These are phyloP conservation scores for Chlorops oryzae DNA, from an alignment of 1,140 invertebrate species.

Conservation along the genomic window DNA sequence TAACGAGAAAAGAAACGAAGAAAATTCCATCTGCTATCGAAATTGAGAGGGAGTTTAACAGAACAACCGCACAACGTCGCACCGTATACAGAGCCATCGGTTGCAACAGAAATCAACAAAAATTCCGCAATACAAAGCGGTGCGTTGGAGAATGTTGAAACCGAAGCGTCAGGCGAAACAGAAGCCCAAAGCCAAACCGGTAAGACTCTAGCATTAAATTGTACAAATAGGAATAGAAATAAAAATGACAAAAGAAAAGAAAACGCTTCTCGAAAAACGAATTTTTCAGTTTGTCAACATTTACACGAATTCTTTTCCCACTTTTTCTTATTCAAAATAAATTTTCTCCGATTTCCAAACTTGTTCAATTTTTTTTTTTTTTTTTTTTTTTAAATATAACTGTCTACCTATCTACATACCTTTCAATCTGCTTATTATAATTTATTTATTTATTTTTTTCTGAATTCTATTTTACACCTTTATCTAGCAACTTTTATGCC, in stretches of 20 bases:
- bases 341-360: neutral
- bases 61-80: too few relatives aligned
- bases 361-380: neutral
- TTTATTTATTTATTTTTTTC: too few relatives aligned
- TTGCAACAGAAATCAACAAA: slow-evolving; percentile 13
- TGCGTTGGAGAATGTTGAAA: slow-evolving; percentile 43
- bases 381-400: neutral
- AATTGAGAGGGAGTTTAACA: too few relatives aligned
- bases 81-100: too few relatives aligned
- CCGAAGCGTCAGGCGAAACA: slow-evolving; percentile 45
- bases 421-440: too few relatives aligned
- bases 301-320: too few relatives aligned
- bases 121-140: slow-evolving; percentile 14
- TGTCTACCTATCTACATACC: neutral
- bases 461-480: too few relatives aligned
- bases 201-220: slow-evolving; percentile 23
- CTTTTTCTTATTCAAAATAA: neutral
- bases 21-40: too few relatives aligned
- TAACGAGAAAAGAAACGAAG: too few relatives aligned
- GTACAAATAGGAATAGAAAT: neutral
- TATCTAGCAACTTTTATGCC: too few relatives aligned
- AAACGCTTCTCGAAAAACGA: too few relatives aligned
- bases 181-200: slow-evolving; percentile 47
- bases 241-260: neutral
- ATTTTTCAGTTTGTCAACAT: too few relatives aligned